Conservation (phyloP, 2,113 vertebrate species). For the Bostrychus sinensis region DNA sequence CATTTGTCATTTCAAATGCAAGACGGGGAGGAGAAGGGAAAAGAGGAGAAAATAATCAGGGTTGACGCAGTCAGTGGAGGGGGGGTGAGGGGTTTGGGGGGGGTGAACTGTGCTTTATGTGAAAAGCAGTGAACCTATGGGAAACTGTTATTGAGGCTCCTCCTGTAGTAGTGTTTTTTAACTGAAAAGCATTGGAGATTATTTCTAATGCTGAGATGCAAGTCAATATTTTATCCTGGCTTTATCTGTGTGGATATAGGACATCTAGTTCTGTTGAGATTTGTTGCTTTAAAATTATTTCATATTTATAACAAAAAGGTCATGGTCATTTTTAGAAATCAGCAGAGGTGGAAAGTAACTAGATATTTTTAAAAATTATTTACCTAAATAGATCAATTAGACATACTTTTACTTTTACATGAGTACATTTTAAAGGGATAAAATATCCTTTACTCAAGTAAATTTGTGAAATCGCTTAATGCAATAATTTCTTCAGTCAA, state of each 20-base stretch:
- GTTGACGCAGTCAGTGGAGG: constrained; percentile 6
- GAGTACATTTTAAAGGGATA: too few relatives aligned
- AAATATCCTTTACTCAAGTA: too few relatives aligned
- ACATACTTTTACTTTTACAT: too few relatives aligned
- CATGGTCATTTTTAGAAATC: too few relatives aligned
- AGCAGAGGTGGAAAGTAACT: too few relatives aligned
- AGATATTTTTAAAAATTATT: too few relatives aligned
- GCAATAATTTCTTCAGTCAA: too few relatives aligned
- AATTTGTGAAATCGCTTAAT: too few relatives aligned
- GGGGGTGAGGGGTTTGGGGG: background rate
- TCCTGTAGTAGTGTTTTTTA: background rate
- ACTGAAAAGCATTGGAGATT: constrained; percentile 1
- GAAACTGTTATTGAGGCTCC: constrained; percentile 1
- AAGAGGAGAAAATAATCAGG: background rate
- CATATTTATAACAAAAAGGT: too few relatives aligned
- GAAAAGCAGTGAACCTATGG: background rate
- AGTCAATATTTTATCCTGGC: background rate
- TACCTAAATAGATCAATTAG: too few relatives aligned
- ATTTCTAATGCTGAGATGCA: constrained; percentile 2
- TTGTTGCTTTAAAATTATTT: too few relatives aligned
- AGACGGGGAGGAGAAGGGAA: constrained; percentile 7
- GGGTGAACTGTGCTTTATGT: constrained; percentile 9
- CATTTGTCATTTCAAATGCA: constrained; percentile 27
- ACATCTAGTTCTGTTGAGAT: too few relatives aligned
- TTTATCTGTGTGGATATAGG: background rate